Conservation (phyloP, 2,797 vertebrate genomes). For the Pseudotriccus pelzelni region DNA sequence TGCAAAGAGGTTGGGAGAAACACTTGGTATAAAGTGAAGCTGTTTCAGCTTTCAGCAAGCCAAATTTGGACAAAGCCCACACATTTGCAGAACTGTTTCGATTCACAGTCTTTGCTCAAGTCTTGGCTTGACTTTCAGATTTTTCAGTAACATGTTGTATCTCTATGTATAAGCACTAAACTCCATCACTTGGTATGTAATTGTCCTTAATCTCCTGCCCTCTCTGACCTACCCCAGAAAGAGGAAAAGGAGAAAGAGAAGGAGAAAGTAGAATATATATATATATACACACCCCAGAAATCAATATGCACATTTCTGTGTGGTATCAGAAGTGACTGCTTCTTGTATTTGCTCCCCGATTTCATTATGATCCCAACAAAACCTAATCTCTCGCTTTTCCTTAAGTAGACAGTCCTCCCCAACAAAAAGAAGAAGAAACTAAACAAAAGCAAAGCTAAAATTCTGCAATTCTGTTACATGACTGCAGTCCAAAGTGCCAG, state of each 20-base stretch:
- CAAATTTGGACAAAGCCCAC: background rate
- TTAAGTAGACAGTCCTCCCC: background rate
- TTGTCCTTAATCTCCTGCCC: background rate
- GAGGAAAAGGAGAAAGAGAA: background rate
- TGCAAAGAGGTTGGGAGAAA: background rate
- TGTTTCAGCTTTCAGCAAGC: background rate
- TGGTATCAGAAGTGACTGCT: background rate
- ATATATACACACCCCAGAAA: background rate
- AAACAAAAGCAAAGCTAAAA: background rate
- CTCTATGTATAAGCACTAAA: background rate
- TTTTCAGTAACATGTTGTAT: background rate
- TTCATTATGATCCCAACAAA: background rate
- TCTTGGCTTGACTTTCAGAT: slow-evolving; percentile 11
- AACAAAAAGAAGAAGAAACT: background rate
- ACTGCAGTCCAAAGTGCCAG: background rate
- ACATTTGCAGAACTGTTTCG: background rate
- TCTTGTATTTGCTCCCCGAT: background rate
- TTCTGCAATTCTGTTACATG: background rate
- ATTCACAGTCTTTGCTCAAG: background rate
- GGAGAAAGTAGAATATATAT: background rate
- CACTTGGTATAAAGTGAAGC: background rate
- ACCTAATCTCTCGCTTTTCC: background rate
- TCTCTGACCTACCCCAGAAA: background rate
- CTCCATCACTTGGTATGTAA: background rate
- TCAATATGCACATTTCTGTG: background rate